Conservation (phyloP, 2,888 invertebrate species). For the Caenorhabditis sulstoni region DNA sequence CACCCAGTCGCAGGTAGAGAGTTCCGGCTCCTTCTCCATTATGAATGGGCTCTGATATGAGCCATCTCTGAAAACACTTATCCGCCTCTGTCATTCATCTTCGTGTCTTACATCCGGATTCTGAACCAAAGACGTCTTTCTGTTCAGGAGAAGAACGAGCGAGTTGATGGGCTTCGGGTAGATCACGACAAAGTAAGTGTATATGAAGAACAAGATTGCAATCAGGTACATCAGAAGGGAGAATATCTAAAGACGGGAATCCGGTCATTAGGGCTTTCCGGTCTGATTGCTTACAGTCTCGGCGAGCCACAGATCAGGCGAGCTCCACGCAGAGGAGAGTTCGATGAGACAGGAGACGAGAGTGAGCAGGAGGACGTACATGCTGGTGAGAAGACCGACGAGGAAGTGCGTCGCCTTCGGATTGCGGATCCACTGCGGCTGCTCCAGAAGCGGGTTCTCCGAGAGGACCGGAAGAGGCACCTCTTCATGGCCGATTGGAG, state of each 20-base stretch:
- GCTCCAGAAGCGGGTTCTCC: slow-evolving; percentile 26
- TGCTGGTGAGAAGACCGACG: slow-evolving; percentile 34
- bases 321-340: slow-evolving; percentile 50
- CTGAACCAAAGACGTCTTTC: slow-evolving; percentile 16
- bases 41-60: slow-evolving; percentile 60
- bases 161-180: slow-evolving; percentile 68
- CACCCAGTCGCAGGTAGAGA: slow-evolving; percentile 73
- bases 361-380: slow-evolving; percentile 45
- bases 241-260: slow-evolving; percentile 65
- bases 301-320: slow-evolving; percentile 33
- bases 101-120: slow-evolving; percentile 38
- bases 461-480: slow-evolving; percentile 2
- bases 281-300: slow-evolving; percentile 24
- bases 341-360: slow-evolving; percentile 40
- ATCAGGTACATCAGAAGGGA: slow-evolving; percentile 72
- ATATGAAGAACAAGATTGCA: slow-evolving; percentile 71
- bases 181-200: slow-evolving; percentile 73
- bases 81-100: too few relatives aligned
- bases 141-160: slow-evolving; percentile 15
- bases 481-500: slow-evolving; percentile 26
- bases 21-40: slow-evolving; percentile 73
- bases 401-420: slow-evolving; percentile 34
- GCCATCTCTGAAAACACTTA: slow-evolving; percentile 41
- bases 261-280: background rate
- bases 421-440: slow-evolving; percentile 44